Evolutionary conservation across 2,113 vertebrate genomes (phyloP).

Genomic region (Phaethornis superciliosus): DNA sequence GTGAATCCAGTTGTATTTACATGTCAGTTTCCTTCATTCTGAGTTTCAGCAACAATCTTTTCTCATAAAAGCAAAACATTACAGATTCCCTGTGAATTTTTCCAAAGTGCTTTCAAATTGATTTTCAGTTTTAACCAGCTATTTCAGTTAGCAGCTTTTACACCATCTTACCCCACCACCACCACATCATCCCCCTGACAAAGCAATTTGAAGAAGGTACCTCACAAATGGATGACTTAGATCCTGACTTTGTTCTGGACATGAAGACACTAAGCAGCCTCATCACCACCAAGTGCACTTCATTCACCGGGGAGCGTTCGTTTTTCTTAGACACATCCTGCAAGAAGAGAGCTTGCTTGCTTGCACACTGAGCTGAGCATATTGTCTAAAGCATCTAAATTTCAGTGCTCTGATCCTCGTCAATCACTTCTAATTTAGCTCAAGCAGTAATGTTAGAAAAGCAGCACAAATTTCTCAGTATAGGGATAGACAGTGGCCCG

Average conservation of each 20-base stretch:
- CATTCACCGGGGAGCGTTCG: constrained; percentile 91
- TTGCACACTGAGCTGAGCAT: neutral
- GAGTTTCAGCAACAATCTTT: neutral
- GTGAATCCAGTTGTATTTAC: neutral
- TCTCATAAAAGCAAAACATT: neutral
- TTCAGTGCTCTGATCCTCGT: neutral
- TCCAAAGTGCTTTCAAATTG: neutral
- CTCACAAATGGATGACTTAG: constrained; percentile 94
- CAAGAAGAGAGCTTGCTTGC: neutral
- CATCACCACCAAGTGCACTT: constrained; percentile 97
- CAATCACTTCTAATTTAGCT: neutral
- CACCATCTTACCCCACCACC: neutral
- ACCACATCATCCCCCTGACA: neutral
- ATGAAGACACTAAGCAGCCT: constrained; percentile 97
- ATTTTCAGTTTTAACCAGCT: neutral
- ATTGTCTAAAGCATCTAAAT: neutral
- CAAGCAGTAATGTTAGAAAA: neutral
- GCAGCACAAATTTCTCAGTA: neutral
- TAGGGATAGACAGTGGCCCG: neutral
- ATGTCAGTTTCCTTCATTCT: neutral
- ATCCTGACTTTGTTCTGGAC: constrained; percentile 97
- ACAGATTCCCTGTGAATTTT: neutral
- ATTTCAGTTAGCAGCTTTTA: neutral
- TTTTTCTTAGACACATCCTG: constrained; percentile 97
- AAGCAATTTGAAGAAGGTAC: constrained; percentile 66